Evolutionary conservation across 2,888 invertebrate species (phyloP), one percentile per base, ranked within the genome.

Genomic region (Chouioia cunea): DNA sequence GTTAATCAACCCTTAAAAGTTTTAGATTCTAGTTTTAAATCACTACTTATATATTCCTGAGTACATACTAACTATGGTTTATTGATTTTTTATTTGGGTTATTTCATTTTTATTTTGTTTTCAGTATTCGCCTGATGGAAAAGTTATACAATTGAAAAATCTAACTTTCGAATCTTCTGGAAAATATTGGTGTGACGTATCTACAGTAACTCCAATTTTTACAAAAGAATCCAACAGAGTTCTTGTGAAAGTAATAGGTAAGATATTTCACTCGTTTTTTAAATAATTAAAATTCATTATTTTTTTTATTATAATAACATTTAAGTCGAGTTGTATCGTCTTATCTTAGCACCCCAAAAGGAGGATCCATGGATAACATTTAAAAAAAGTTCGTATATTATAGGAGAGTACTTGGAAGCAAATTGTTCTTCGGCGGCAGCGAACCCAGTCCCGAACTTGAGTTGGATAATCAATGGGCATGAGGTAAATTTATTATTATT

Each of bases 121-220:
- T 59, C 89, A 92, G 92, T 88, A 89, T 84, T 88, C 89, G 65
- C 86, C 89, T 80, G 91, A 91, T 77, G 90, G 91, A 79, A 90
- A 90, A 86, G 91, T 92, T 80, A 90, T 93, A 83, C 89, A 90
- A 74, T 86, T 95, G 78, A 91, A 91, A 79, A 89, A 90, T 83
- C 88, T 94, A 81, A 92, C 93, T 83, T 94, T 93, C 86, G 88
- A 91, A 67, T 93, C 94, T 54, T 90, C 93, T 15, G 95, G 94
- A 27, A 88, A 90, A 65, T 96, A 95, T 86, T 91, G 90, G 70
- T 95, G 95, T 83, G 92, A 93, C 82, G 94, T 95, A 27, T 93
- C 94, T 66, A 90, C 93, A 80, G 92, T 93, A 81, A 91, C 93
- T 59, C 93, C 95, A 74, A 91, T 95, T 80, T 94, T 93, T 86